A percentile compares a stretch with the other conserved stretches of the same genome.
Conservation (phyloP, 35 echinoderm and acorn worm species). For the Hemicentrotus pulcherrimus region DNA sequence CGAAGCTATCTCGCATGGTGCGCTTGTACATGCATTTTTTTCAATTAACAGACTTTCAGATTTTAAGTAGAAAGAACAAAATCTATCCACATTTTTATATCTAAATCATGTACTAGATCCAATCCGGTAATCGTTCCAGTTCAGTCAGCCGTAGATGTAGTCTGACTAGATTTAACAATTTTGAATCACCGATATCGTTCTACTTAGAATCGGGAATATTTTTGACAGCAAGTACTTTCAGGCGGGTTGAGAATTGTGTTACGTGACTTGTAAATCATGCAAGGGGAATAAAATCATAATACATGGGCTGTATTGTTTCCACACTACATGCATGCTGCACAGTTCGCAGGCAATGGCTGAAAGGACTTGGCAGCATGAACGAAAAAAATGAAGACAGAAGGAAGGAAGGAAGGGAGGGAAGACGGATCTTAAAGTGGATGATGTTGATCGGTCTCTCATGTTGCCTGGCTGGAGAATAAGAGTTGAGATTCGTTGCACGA, state of each 20-base stretch:
- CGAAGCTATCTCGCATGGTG: too few species aligned
- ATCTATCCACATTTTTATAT: too few species aligned
- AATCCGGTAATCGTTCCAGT: too few species aligned
- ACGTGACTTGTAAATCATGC: neutral
- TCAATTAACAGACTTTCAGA: too few species aligned
- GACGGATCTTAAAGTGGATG: neutral
- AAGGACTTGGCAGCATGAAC: neutral
- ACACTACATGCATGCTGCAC: neutral
- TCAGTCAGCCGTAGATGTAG: too few species aligned
- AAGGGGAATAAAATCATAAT: neutral
- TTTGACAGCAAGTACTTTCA: neutral
- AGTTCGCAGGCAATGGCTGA: neutral
- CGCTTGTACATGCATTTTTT: too few species aligned
- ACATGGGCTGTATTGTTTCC: neutral
- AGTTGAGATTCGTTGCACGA: neutral
- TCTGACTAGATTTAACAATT: too few species aligned
- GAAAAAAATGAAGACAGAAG: neutral
- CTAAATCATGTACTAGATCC: too few species aligned
- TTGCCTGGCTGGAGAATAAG: neutral
- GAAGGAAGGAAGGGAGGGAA: neutral
- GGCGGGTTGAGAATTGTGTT: neutral
- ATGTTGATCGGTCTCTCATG: neutral
- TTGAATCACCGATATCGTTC: too few species aligned
- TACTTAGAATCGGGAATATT: too few species aligned
- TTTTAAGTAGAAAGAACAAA: too few species aligned